Percentiles rank a stretch among this genome's conserved stretches.
Evolutionary conservation across 2,888 invertebrate genomes (phyloP).

Genomic region (Drosophila macrothrix): DNA sequence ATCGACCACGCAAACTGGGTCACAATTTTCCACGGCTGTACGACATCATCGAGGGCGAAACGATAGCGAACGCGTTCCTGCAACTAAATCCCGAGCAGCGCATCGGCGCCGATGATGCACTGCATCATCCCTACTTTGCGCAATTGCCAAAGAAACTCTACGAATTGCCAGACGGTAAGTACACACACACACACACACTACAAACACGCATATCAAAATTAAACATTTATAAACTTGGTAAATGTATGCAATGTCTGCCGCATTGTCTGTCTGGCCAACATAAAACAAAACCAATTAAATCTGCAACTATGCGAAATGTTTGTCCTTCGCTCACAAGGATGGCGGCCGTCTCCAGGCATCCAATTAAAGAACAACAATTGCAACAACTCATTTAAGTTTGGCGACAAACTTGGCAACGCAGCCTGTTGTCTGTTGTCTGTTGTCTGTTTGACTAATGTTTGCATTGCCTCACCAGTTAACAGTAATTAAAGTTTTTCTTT

Average conservation of each 20-base stretch:
- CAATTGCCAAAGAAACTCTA: slow-evolving; percentile 95
- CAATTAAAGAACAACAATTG: slow-evolving; percentile 16
- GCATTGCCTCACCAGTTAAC: slow-evolving; percentile 52
- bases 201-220: slow-evolving; percentile 37
- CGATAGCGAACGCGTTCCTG: slow-evolving; percentile 93
- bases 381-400: slow-evolving; percentile 69
- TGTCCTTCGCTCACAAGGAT: slow-evolving; percentile 42
- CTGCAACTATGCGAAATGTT: slow-evolving; percentile 45
- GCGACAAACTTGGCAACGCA: slow-evolving; percentile 51
- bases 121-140: slow-evolving; percentile 95
- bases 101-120: slow-evolving; percentile 94
- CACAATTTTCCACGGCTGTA: slow-evolving; percentile 95
- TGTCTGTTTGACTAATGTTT: slow-evolving; percentile 52
- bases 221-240: slow-evolving; percentile 51
- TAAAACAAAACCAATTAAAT: slow-evolving; percentile 63
- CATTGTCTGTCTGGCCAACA: slow-evolving; percentile 49
- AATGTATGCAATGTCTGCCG: slow-evolving; percentile 16
- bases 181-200: neutral
- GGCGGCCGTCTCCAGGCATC: neutral
- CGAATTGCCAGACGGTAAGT: slow-evolving; percentile 96
- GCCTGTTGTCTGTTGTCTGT: slow-evolving; percentile 7
- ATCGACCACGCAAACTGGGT: slow-evolving; percentile 91
- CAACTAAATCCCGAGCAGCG: slow-evolving; percentile 94
- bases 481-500: slow-evolving; percentile 61
- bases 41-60: slow-evolving; percentile 95